Conservation (phyloP, 37 sponge, comb jelly and placozoan genomes). For the Cliona cf. orientalis region DNA sequence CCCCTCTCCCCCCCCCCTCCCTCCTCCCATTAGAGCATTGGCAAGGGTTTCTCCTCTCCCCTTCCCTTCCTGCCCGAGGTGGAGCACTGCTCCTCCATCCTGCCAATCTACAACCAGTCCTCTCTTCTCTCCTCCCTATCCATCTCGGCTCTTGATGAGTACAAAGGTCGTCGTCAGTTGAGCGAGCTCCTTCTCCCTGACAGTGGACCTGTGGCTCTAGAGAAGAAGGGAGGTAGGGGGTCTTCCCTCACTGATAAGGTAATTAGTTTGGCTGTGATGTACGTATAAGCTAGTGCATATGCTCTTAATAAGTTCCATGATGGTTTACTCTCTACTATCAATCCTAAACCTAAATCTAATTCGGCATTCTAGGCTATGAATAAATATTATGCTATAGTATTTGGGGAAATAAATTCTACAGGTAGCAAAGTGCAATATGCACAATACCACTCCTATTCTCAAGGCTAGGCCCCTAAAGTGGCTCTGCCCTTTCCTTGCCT, state of each 20-base stretch:
- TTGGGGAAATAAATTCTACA: background rate
- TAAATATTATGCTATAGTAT: background rate
- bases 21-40: too few relatives aligned
- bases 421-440: too few relatives aligned
- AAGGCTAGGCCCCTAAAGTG: too few relatives aligned
- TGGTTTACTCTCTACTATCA: background rate
- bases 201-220: slow-evolving; percentile 29
- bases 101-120: too few relatives aligned
- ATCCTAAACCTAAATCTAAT: background rate
- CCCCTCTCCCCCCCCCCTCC: slow-evolving; percentile 1
- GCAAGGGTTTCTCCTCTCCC: too few relatives aligned
- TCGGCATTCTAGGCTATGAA: background rate
- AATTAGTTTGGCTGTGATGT: background rate
- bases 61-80: too few relatives aligned
- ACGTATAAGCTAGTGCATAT: background rate
- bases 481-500: too few relatives aligned
- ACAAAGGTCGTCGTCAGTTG: slow-evolving; percentile 32
- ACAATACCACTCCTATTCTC: too few relatives aligned
- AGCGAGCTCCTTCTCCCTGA: slow-evolving; percentile 43
- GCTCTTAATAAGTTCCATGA: background rate
- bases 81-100: too few relatives aligned
- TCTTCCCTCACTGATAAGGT: slow-evolving; percentile 39
- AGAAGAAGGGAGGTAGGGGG: background rate
- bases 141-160: slow-evolving; percentile 27
- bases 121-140: slow-evolving; percentile 62